Percentiles rank a stretch among this genome's conserved stretches.
phyloP scores from a whole-genome alignment of 2,113 vertebrate species.

The Mesitornis unicolor region DNA sequence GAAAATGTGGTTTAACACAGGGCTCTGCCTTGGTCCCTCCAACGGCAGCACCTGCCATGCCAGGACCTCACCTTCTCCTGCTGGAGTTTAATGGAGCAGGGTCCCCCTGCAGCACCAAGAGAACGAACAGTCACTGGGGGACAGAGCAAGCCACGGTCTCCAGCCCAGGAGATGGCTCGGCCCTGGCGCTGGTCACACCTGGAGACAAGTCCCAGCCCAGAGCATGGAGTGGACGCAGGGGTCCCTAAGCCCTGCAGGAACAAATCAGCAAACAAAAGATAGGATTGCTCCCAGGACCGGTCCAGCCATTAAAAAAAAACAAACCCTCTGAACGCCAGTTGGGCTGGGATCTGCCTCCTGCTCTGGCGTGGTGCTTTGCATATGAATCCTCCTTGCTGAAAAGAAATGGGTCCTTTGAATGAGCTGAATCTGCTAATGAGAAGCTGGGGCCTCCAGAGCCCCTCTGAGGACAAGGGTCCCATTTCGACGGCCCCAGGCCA shows the following conservation, averaged over 20 bases:
- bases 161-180: background rate
- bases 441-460: constrained; percentile 32
- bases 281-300: background rate
- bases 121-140: background rate
- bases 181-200: rapidly evolving
- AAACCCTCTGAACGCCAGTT: background rate
- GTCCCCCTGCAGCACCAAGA: background rate
- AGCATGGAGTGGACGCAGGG: background rate
- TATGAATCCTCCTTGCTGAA: constrained; percentile 50
- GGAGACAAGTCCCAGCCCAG: background rate
- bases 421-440: constrained; percentile 55
- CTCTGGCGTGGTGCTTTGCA: background rate
- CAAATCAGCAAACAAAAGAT: background rate
- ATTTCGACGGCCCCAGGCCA: background rate
- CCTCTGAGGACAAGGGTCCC: constrained; percentile 24
- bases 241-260: background rate
- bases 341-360: constrained; percentile 12
- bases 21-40: background rate
- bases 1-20: background rate
- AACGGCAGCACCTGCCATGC: background rate
- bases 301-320: background rate
- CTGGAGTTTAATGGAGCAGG: background rate
- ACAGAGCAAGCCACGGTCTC: rapidly evolving
- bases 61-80: background rate
- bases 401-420: constrained; percentile 47